Conservation (phyloP, 2,797 vertebrate genomes). For the Enteromius mattozi region DNA sequence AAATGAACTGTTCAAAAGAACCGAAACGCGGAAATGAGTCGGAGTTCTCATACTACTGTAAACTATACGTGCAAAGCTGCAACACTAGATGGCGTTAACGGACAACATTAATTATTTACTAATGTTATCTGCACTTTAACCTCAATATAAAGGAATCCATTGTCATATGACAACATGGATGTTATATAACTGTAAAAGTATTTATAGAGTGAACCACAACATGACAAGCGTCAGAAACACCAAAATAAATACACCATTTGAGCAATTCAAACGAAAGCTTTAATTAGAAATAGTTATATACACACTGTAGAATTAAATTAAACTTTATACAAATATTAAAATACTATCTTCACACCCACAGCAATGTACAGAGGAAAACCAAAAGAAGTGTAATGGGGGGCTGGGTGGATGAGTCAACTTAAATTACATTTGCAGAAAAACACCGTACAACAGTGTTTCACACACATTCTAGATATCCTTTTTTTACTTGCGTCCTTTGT, state of each 20-base stretch:
- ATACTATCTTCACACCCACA: constrained; percentile 99
- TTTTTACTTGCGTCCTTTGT: constrained; percentile 36
- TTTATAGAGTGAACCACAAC: not conserved
- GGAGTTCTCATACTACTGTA: not conserved
- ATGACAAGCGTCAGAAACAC: not conserved
- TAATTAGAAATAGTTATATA: constrained; percentile 98
- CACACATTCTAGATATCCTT: constrained; percentile 60
- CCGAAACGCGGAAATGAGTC: not conserved
- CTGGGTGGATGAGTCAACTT: constrained; percentile 60
- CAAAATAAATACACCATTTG: constrained; percentile 61
- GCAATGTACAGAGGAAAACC: constrained; percentile 84
- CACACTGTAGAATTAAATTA: constrained; percentile 99
- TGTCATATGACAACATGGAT: not conserved
- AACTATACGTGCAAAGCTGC: not conserved
- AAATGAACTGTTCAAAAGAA: not conserved
- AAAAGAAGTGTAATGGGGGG: constrained; percentile 68
- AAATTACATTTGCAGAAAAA: constrained; percentile 56
- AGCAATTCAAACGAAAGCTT: constrained; percentile 87
- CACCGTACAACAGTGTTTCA: constrained; percentile 80
- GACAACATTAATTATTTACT: constrained; percentile 2
- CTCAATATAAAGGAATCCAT: not conserved
- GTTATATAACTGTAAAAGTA: not conserved
- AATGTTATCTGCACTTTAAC: not conserved
- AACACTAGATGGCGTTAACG: constrained; percentile 16
- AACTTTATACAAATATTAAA: constrained; percentile 99